Evolutionary conservation across 2,888 invertebrate genomes (phyloP).

Genomic region (Acleris emargana): DNA sequence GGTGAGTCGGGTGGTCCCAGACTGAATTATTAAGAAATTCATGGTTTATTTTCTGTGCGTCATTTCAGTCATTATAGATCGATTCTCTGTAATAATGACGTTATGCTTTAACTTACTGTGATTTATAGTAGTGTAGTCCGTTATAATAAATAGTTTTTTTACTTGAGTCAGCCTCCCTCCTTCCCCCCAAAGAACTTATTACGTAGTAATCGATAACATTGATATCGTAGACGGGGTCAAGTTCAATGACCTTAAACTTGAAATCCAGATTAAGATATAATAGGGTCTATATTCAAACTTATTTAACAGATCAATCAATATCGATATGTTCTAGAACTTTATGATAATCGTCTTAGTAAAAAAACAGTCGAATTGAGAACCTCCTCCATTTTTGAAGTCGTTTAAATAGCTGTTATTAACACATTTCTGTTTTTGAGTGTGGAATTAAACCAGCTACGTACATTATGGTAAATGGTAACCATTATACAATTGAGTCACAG

Average conservation of each 20-base stretch:
- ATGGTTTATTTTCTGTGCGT: conserved; percentile 35
- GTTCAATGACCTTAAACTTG: conserved; percentile 7
- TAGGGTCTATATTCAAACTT: no score
- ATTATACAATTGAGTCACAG: conserved; percentile 26
- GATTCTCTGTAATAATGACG: conserved; percentile 17
- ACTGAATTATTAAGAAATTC: conserved; percentile 32
- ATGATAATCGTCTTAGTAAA: no score
- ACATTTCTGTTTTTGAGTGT: background rate
- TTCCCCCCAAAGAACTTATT: conserved; percentile 1
- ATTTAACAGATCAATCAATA: no score
- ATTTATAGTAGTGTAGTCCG: background rate
- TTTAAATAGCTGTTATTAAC: background rate
- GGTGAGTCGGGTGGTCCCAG: conserved; percentile 18
- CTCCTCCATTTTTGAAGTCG: no score
- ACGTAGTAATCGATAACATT: conserved; percentile 19
- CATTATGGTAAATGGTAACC: background rate
- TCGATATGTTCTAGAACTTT: no score
- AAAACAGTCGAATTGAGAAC: no score
- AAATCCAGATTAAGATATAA: no score
- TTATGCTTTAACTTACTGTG: background rate
- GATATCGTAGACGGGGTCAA: conserved; percentile 8
- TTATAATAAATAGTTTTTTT: no score
- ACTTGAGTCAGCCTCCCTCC: background rate
- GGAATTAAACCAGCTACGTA: conserved; percentile 5
- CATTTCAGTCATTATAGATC: conserved; percentile 22